Evolutionary conservation across 2,888 invertebrate species (phyloP), one percentile per base, ranked within the genome.

Genomic region (Pediacus dermestoides): DNA sequence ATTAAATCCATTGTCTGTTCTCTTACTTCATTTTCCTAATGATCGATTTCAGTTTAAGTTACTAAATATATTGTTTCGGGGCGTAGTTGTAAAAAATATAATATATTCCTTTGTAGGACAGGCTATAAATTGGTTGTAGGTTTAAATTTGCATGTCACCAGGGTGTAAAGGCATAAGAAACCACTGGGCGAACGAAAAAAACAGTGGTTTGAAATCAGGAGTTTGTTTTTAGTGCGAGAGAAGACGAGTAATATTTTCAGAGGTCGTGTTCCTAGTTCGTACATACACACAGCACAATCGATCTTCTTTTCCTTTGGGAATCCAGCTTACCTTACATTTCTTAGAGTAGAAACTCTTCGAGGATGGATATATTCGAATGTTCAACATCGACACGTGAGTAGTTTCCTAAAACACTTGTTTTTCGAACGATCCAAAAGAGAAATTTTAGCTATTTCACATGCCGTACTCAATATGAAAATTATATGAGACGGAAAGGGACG

Each of bases 271-370:
- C n/a, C n/a, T 23, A 6, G n/a, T 31, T 25, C 34, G 25, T 38
- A 39, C 36, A 43, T 39, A 39, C 43, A 39, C 34, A 42, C 35
- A 36, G 14, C 32, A 37, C 43, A 42, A 54, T 54, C 54, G 50
- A 52, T 54, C 49, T 44, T 25, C 18, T 12, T 33, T 23, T 41
- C 52, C 46, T 42, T 16, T 25, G 49, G 46, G 52, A 48, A 16
- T 41, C 35, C 38, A 42, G 39, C 37, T 47, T 41, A 41, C 50
- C 49, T 48, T 47, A 41, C 52, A 50, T 48, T 46, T 48, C 44
- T 52, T 43, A 39, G 44, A 44, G 10, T 23, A 38, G 42, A 42
- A 43, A 42, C 35, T 23, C 35, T 22, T 32, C 23, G 33, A 36
- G 33, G 41, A 43, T 41, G 38, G 38, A 38, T 43, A 30, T 27